Evolutionary conservation across 2,113 vertebrate species (phyloP).

Genomic region (Gila orcuttii): DNA sequence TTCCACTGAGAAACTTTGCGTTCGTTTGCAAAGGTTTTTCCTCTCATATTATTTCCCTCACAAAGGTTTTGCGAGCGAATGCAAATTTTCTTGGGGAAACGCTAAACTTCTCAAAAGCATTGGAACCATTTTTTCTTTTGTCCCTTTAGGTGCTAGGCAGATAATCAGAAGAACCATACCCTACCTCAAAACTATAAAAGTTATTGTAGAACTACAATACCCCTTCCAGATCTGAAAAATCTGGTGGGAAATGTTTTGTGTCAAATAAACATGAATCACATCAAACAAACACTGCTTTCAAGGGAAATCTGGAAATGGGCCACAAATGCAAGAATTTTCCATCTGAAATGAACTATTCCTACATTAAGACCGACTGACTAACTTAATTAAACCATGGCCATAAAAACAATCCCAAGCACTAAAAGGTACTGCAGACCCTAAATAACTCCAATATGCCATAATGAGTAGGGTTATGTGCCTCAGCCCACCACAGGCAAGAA

Average conservation of each 20-base stretch:
- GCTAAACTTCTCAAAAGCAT: too few relatives aligned
- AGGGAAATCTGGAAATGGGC: neutral
- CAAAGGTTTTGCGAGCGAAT: neutral
- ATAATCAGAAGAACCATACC: neutral
- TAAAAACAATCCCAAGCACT: conserved; percentile 11
- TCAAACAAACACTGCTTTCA: neutral
- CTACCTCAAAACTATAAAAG: neutral
- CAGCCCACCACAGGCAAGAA: conserved; percentile 40
- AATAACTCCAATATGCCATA: conserved; percentile 28
- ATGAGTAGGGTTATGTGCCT: conserved; percentile 27
- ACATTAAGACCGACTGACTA: neutral
- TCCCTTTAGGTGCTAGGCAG: neutral
- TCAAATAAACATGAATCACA: conserved; percentile 13
- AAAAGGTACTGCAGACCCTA: conserved; percentile 10
- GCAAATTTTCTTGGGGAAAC: too few relatives aligned
- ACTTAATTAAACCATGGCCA: conserved; percentile 11
- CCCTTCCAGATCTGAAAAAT: neutral
- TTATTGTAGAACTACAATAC: neutral
- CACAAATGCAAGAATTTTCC: neutral
- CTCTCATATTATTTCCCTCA: neutral
- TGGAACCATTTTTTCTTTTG: too few relatives aligned
- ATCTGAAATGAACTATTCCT: neutral
- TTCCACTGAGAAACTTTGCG: neutral
- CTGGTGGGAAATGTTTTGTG: neutral
- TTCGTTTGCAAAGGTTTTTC: neutral